Percentiles rank a stretch among this genome's conserved stretches.
phyloP scores from a whole-genome alignment of 2,888 invertebrate genomes.

The Cancer borealis region DNA sequence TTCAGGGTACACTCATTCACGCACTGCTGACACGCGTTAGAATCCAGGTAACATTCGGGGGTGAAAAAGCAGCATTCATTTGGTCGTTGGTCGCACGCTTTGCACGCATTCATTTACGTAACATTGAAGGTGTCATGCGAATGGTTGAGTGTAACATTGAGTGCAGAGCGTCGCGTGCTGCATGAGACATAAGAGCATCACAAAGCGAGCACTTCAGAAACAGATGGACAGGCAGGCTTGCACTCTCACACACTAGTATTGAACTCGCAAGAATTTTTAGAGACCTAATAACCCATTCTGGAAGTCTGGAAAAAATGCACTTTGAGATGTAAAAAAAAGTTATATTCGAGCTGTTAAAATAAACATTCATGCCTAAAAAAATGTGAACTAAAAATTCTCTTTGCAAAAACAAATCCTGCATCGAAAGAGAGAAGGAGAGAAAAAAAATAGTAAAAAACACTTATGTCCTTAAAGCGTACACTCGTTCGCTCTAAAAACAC shows the following conservation, averaged over 20 bases:
- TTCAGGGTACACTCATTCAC: slow-evolving; percentile 1
- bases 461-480: background rate
- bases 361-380: background rate
- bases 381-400: background rate
- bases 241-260: background rate
- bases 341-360: background rate
- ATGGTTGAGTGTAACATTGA: background rate
- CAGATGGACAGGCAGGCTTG: background rate
- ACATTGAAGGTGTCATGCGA: background rate
- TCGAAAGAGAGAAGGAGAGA: background rate
- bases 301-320: background rate
- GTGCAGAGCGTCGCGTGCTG: background rate
- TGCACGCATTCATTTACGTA: slow-evolving; percentile 1
- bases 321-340: background rate
- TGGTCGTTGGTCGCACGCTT: background rate
- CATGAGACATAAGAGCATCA: background rate
- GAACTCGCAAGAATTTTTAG: background rate
- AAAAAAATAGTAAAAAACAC: background rate
- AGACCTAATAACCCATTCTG: background rate
- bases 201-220: background rate
- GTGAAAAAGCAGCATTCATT: background rate
- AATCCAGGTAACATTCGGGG: background rate
- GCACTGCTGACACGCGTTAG: background rate
- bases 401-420: background rate
- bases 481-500: background rate